Base-by-base conservation (phyloP, 2,888 invertebrate species). In the Tenthredo amoena region DNA sequence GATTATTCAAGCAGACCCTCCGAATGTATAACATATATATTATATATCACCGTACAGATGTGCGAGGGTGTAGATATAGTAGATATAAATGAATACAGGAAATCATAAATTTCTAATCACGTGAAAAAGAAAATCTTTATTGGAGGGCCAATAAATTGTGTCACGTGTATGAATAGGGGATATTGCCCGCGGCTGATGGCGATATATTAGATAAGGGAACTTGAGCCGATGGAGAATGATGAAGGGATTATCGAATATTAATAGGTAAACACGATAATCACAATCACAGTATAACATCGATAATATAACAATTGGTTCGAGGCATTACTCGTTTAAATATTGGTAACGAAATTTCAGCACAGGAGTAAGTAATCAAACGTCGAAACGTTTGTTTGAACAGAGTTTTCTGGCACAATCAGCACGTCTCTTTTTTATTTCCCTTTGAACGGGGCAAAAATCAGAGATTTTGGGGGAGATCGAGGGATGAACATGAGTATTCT, bases 181-280 rank as follows among this genome's bases (percentile, higher is more conserved):
- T 77, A 77, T 34, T 40, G 55, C 77, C 47, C 9, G 10, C 37
- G 72, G 34, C 40, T 81, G 62, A 81, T 62, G 37, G 81, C 50
- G 81, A 81, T 81, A 62, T 43, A 12, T 10, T 81, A 62, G 81
- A 81, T 81, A 81, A 81, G 81, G 15, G 62, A 77, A 55, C 26
- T 62, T 40, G 81, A 50, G 34, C 77, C 12, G 37, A 81, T 58
- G 37, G 62, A 81, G 81, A 58, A 81, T 81, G 58, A 81, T 50
- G 81, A 81, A 58, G 6, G 81, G 58, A 81, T 81, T 62, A 81
- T 81, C 81, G 81, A 62, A 81, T 37, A 26, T 81, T 81, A 62
- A 81, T 81, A 81, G 81, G 58, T 79, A 55, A n/a, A 77, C 55
- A 55, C 34, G 50, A 40, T 12, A 37, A 40, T 81, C 37, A 40